Conservation (phyloP, 1,140 invertebrate genomes). For the Caenorhabditis remanei region DNA sequence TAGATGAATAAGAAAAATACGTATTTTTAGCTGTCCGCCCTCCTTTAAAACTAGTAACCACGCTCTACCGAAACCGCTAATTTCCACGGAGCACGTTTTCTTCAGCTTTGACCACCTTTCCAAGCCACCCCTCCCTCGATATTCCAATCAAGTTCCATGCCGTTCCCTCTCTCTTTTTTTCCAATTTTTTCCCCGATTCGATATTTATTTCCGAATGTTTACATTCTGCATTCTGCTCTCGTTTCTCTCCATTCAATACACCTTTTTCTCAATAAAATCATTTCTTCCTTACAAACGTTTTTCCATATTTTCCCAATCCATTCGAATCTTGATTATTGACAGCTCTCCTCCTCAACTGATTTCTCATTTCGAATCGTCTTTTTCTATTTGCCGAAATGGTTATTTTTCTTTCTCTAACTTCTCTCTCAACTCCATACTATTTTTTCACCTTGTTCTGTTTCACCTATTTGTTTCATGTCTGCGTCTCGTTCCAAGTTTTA, state of each 20-base stretch:
- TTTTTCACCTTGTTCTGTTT: background rate
- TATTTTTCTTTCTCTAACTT: background rate
- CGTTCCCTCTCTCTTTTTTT: background rate
- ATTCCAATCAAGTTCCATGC: no score
- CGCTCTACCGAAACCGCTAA: no score
- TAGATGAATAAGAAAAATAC: no score
- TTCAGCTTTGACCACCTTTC: no score
- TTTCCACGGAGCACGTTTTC: no score
- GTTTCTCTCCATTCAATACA: background rate
- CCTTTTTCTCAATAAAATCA: background rate
- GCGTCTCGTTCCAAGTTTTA: slow-evolving; percentile 1
- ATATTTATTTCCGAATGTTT: slow-evolving; percentile 17
- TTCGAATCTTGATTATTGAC: slow-evolving; percentile 1
- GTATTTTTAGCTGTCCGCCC: no score
- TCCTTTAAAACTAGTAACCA: no score
- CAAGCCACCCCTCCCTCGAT: no score
- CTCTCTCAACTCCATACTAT: background rate
- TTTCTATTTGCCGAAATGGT: slow-evolving; percentile 18
- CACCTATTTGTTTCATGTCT: background rate
- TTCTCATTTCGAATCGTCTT: no score
- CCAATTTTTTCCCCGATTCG: background rate
- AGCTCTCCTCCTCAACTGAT: background rate
- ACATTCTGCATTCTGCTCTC: slow-evolving; percentile 2
- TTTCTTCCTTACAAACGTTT: background rate
- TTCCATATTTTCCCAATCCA: background rate